phyloP scores from a whole-genome alignment of 1,140 invertebrate genomes.

The Episyrphus balteatus region DNA sequence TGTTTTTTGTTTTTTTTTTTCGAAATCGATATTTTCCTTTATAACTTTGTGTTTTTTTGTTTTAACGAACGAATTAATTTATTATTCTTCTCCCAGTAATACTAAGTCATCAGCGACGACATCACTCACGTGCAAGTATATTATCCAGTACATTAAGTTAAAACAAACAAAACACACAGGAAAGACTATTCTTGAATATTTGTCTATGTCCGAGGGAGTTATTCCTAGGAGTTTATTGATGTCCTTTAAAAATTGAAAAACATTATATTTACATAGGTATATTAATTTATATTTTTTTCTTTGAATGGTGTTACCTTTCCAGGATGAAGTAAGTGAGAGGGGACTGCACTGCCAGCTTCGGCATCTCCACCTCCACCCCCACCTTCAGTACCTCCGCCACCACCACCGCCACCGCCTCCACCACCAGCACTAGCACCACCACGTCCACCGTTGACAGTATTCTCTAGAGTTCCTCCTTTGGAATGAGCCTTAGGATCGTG shows the following conservation, averaged over 20 bases:
- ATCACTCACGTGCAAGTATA: slow-evolving; percentile 90
- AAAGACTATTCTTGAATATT: slow-evolving; percentile 90
- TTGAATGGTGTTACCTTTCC: slow-evolving; percentile 47
- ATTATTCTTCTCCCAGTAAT: slow-evolving; percentile 59
- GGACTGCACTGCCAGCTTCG: slow-evolving; percentile 49
- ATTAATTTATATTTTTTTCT: no score
- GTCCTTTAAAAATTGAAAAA: slow-evolving; percentile 42
- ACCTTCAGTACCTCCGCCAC: slow-evolving; percentile 21
- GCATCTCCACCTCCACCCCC: slow-evolving; percentile 43
- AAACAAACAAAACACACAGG: slow-evolving; percentile 95
- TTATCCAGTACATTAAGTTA: slow-evolving; percentile 97
- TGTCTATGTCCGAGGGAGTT: slow-evolving; percentile 92
- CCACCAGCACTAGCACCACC: slow-evolving; percentile 49
- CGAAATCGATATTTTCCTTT: background rate
- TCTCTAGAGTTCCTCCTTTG: slow-evolving; percentile 80
- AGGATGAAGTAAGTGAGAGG: slow-evolving; percentile 64
- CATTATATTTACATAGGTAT: background rate
- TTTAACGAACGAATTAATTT: slow-evolving; percentile 20
- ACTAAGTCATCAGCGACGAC: slow-evolving; percentile 87
- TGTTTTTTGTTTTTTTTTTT: slow-evolving; percentile 9
- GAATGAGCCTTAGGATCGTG: slow-evolving; percentile 85
- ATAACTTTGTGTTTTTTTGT: slow-evolving; percentile 4
- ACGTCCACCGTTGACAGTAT: slow-evolving; percentile 72
- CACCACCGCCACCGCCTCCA: slow-evolving; percentile 38
- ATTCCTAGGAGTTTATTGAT: slow-evolving; percentile 82